Conservation (phyloP, 2,797 vertebrate species). For the Lindbergichthys nudifrons region DNA sequence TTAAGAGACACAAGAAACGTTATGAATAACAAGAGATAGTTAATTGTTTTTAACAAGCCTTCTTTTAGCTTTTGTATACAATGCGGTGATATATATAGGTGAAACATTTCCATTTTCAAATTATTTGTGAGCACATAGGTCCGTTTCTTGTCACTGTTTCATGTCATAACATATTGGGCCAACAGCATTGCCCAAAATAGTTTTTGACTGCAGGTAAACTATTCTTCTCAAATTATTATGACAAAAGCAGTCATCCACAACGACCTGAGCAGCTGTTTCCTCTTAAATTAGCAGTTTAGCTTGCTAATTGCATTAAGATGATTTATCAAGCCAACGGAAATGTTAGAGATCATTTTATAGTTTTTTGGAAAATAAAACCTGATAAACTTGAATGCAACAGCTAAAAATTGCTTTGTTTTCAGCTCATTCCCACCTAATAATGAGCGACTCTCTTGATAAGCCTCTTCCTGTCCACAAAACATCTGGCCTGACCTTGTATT, state of each 20-base stretch:
- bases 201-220: no score
- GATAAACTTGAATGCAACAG: background rate
- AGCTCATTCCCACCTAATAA: conserved; percentile 40
- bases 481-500: conserved; percentile 67
- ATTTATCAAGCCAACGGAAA: conserved; percentile 18
- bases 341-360: background rate
- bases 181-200: no score
- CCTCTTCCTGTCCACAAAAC: conserved; percentile 63
- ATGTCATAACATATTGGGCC: no score
- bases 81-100: no score
- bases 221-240: no score
- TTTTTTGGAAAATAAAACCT: background rate
- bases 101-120: no score
- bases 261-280: conserved; percentile 40
- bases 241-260: background rate
- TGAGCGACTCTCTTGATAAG: conserved; percentile 51
- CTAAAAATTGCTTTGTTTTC: background rate
- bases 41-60: no score
- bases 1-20: no score
- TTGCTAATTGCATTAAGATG: conserved; percentile 33
- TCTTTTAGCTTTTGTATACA: no score
- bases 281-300: conserved; percentile 14
- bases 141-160: no score
- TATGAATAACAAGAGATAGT: no score
- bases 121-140: no score